Evolutionary conservation across 2,113 vertebrate genomes (phyloP), one percentile per base, ranked within the genome.

Genomic region (Verasper variegatus): DNA sequence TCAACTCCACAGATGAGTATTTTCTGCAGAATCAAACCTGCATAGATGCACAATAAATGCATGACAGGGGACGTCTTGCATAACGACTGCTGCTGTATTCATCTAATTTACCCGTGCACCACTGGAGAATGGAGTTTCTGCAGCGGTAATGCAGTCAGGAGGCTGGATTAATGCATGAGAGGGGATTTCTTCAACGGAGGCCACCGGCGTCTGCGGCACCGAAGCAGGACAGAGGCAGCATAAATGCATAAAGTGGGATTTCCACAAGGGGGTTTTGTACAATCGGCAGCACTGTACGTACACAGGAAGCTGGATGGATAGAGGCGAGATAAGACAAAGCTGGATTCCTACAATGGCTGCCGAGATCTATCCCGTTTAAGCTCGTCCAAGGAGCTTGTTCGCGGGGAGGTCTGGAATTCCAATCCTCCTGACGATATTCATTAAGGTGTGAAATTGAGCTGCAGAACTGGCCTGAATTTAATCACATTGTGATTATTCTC

Each of bases 361-460:
- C 2, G 40, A 12, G 40, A 40, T 59, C 40, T 0, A 14, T 71
- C 61, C 45, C 18, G 13, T 65, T 64, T 71, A 24, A 71, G 54
- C 24, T 4, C 18, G 49, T 8, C 57, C 49, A 54, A 18, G 6
- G 27, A 76, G 68, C 69, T 5, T 2, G 37, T 59, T 61, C 59
- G 21, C 58, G 14, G 45, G 59, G 68, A 27, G 20, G 51, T 10
- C 8, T 52, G 47, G 47, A 40, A 49, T 70, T 56, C 47, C 24
- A 74, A 63, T 71, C 57, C 71, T 75, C 74, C n/a, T 77, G 67
- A 65, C 68, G 47, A 71, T 60, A 61, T 58, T 79, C 79, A 81
- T 83, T 65, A 78, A 61, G 58, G 60, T 78, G 74, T 76, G 79
- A 86, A 88, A 86, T 60, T 51, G 60, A 81, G 63, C 78, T 20